These are phyloP conservation scores for Chaetogeoica ovagalla DNA, from an alignment of 2,888 invertebrate species.

Conservation along the genomic window DNA sequence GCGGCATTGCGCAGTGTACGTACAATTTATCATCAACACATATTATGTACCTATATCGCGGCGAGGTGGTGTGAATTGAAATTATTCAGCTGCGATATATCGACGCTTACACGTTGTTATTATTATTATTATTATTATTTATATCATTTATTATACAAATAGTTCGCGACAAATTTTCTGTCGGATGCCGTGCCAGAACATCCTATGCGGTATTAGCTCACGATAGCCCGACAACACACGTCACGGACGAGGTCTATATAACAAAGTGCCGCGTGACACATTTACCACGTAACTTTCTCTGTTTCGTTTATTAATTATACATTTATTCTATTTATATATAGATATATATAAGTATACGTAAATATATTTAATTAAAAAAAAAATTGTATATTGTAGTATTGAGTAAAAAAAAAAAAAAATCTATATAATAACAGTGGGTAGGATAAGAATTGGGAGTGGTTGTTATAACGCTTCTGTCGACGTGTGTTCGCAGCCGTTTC, in stretches of 20 bases:
- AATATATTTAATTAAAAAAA: too few relatives aligned
- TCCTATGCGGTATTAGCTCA: too few relatives aligned
- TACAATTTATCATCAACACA: constrained; percentile 1
- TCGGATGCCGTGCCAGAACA: constrained; percentile 15
- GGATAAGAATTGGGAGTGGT: too few relatives aligned
- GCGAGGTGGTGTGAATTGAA: not conserved
- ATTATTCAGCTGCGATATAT: not conserved
- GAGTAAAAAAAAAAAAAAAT: too few relatives aligned
- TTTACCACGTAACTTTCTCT: constrained; percentile 4
- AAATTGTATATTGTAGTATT: too few relatives aligned
- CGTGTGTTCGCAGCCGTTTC: too few relatives aligned
- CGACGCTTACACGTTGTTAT: too few relatives aligned
- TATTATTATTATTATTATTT: too few relatives aligned
- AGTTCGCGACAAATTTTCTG: constrained; percentile 14
- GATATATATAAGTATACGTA: too few relatives aligned
- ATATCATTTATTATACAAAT: too few relatives aligned
- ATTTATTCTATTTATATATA: constrained; percentile 15
- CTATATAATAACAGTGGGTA: too few relatives aligned
- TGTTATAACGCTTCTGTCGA: too few relatives aligned
- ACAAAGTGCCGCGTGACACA: constrained; percentile 27
- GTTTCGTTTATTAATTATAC: constrained; percentile 10
- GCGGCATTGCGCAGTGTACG: not conserved
- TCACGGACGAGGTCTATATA: not conserved
- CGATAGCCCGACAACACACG: not conserved
- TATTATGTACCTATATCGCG: not conserved